A percentile compares a stretch with the other conserved stretches of the same genome.
Conservation (phyloP, 2,797 vertebrate species). For the Petrocephalus sullivani region DNA sequence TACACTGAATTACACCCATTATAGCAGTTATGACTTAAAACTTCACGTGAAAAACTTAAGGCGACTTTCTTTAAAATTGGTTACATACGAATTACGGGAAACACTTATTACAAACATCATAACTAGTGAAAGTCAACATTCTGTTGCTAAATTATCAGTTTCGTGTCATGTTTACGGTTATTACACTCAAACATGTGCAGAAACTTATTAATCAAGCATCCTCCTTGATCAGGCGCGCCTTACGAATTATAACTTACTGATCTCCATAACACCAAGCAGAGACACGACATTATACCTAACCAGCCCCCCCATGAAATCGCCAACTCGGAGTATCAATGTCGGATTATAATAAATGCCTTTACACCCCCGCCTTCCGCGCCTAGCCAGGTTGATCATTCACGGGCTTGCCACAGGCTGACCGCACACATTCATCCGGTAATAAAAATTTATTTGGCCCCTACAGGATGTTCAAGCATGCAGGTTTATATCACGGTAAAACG, state of each 20-base stretch:
- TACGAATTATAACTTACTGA: background rate
- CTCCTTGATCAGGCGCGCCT: background rate
- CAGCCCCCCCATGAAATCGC: background rate
- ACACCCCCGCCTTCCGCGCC: background rate
- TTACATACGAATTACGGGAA: background rate
- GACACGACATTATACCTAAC: background rate
- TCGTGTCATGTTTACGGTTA: background rate
- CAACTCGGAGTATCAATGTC: background rate
- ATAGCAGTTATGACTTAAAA: background rate
- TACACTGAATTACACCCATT: background rate
- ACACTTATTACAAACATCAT: background rate
- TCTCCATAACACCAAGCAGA: background rate
- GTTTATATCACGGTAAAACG: background rate
- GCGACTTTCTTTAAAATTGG: background rate
- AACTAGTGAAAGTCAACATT: background rate
- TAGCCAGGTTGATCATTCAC: background rate
- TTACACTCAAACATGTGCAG: background rate
- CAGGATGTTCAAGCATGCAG: background rate
- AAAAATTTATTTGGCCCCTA: background rate
- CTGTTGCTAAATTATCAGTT: background rate
- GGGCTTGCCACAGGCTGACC: background rate
- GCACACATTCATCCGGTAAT: background rate
- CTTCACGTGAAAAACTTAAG: background rate
- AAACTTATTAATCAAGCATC: background rate
- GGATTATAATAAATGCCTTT: slow-evolving; percentile 2